Evolutionary conservation across 2,888 invertebrate species (phyloP).

Genomic region (Napeogenes sylphis): DNA sequence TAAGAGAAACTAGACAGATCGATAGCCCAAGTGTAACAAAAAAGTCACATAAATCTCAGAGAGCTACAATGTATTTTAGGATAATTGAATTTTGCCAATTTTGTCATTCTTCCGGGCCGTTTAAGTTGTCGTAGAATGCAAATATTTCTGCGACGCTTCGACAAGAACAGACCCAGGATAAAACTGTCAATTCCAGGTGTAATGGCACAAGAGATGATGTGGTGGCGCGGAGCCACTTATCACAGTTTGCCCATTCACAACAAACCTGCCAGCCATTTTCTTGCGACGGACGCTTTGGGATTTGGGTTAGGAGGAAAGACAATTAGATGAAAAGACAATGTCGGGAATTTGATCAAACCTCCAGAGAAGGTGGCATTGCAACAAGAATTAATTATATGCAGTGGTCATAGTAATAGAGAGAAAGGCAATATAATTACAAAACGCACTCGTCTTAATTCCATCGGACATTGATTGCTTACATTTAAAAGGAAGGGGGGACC

Average conservation of each 20-base stretch:
- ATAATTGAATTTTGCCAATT: slow-evolving; percentile 24
- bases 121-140: slow-evolving; percentile 28
- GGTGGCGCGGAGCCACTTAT: slow-evolving; percentile 25
- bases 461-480: slow-evolving; percentile 24
- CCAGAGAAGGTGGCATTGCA: slow-evolving; percentile 32
- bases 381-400: slow-evolving; percentile 33
- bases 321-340: slow-evolving; percentile 21
- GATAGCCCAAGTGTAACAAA: slow-evolving; percentile 3
- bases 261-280: slow-evolving; percentile 25
- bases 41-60: slow-evolving; percentile 11
- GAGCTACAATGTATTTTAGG: slow-evolving; percentile 26
- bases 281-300: slow-evolving; percentile 31
- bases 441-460: slow-evolving; percentile 21
- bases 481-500: slow-evolving; percentile 17
- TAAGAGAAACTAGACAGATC: neutral
- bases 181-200: slow-evolving; percentile 14
- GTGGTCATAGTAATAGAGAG: slow-evolving; percentile 22
- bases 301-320: slow-evolving; percentile 32
- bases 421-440: neutral
- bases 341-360: slow-evolving; percentile 23
- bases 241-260: slow-evolving; percentile 12
- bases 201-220: slow-evolving; percentile 21
- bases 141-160: slow-evolving; percentile 23
- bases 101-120: slow-evolving; percentile 17
- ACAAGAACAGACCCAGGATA: slow-evolving; percentile 14